Evolutionary conservation across 1,140 invertebrate species (phyloP).

Genomic region (Tribolium madens): DNA sequence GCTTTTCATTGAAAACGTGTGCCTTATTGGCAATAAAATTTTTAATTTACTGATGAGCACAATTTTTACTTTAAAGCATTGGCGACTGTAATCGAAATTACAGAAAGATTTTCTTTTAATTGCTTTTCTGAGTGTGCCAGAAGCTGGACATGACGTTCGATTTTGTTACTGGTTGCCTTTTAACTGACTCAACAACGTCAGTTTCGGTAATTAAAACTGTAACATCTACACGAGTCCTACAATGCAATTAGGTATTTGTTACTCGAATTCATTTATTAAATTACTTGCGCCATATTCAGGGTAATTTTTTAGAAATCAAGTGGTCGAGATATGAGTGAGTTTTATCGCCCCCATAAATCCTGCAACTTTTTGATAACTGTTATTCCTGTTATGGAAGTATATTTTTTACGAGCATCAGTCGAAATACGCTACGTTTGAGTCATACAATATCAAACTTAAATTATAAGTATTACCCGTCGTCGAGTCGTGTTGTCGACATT

Average conservation of each 20-base stretch:
- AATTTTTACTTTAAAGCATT: not conserved
- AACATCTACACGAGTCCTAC: not conserved
- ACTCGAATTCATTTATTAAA: not conserved
- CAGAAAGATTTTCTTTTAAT: not conserved
- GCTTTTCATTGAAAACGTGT: not conserved
- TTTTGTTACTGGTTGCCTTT: not conserved
- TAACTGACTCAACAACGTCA: not conserved
- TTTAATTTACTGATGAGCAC: not conserved
- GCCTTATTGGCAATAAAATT: not conserved
- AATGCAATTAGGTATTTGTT: not conserved
- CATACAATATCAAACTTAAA: constrained; percentile 41
- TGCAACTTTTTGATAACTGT: constrained; percentile 34
- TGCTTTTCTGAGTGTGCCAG: not conserved
- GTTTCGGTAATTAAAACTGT: not conserved
- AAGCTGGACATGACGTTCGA: not conserved
- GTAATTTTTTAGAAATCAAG: too few species aligned
- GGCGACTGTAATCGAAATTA: not conserved
- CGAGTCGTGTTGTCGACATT: constrained; percentile 48
- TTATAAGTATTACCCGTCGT: constrained; percentile 31
- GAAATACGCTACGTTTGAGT: constrained; percentile 33
- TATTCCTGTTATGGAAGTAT: constrained; percentile 20
- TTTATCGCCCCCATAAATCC: constrained; percentile 29
- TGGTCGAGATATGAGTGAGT: not conserved
- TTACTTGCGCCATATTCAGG: too few species aligned
- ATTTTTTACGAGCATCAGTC: constrained; percentile 29